Evolutionary conservation across 92 coral and sea anemone genomes (phyloP).

Genomic region (Heliopora coerulea): DNA sequence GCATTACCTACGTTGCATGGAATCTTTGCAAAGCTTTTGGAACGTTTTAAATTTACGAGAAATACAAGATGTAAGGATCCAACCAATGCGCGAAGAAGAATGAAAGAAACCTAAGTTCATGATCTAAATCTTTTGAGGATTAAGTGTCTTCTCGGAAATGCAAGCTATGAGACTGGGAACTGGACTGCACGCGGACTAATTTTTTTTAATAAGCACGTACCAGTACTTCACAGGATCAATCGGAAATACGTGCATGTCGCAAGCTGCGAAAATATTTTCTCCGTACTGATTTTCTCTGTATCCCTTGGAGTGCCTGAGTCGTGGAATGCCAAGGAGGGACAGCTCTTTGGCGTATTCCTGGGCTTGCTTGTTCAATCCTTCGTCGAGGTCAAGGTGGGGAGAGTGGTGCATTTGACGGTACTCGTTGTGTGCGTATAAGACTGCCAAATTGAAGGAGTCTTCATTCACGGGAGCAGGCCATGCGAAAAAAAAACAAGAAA

Average conservation of each 20-base stretch:
- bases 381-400: slow-evolving; percentile 18
- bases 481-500: background rate
- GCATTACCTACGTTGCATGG: no score
- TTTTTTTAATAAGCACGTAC: slow-evolving; percentile 1
- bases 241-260: slow-evolving; percentile 22
- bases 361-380: slow-evolving; percentile 9
- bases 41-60: no score
- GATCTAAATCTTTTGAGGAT: no score
- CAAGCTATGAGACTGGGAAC: no score
- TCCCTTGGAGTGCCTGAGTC: slow-evolving; percentile 24
- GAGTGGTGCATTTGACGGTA: slow-evolving; percentile 43
- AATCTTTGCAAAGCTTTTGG: no score
- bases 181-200: no score
- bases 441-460: slow-evolving; percentile 36
- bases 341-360: slow-evolving; percentile 40
- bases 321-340: slow-evolving; percentile 23
- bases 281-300: slow-evolving; percentile 26
- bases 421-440: slow-evolving; percentile 22
- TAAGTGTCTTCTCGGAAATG: no score
- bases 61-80: no score
- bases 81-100: no score
- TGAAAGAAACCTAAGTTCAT: no score
- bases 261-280: slow-evolving; percentile 38
- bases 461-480: background rate
- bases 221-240: slow-evolving; percentile 34